These are phyloP conservation scores for Pachyseris speciosa DNA, from an alignment of 64 coral and sea anemone species.

Conservation along the genomic window DNA sequence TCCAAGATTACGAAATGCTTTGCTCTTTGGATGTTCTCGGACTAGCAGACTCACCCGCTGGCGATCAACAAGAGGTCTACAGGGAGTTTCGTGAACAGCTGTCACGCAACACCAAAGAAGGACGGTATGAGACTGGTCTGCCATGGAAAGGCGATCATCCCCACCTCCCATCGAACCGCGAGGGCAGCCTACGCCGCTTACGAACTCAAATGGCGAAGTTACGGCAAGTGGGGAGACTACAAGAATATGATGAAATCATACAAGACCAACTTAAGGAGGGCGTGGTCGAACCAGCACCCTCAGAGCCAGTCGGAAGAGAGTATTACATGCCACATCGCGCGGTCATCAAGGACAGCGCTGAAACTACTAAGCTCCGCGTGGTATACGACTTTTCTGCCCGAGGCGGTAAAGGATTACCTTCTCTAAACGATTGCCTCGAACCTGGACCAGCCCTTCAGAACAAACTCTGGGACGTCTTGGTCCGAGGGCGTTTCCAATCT, in stretches of 20 bases:
- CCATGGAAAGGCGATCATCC: slow-evolving; percentile 15
- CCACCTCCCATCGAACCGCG: slow-evolving; percentile 16
- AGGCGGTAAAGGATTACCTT: slow-evolving; percentile 4
- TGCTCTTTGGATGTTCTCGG: slow-evolving; percentile 25
- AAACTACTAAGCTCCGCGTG: slow-evolving; percentile 16
- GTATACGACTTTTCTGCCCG: slow-evolving; percentile 45
- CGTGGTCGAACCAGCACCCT: slow-evolving; percentile 31
- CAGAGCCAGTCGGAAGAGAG: neutral
- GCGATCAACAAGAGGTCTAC: slow-evolving; percentile 33
- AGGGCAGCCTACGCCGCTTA: slow-evolving; percentile 39
- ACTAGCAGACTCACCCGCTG: neutral
- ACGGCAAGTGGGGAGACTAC: neutral
- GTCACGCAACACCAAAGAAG: slow-evolving; percentile 9
- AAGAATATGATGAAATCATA: slow-evolving; percentile 44
- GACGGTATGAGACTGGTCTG: slow-evolving; percentile 63
- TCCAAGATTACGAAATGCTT: slow-evolving; percentile 4
- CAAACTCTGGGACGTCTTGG: slow-evolving; percentile 40
- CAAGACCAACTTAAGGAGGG: slow-evolving; percentile 16
- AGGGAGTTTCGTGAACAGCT: slow-evolving; percentile 62
- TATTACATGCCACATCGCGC: slow-evolving; percentile 60
- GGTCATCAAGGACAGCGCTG: slow-evolving; percentile 7
- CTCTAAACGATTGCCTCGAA: slow-evolving; percentile 60
- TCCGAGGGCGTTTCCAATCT: slow-evolving; percentile 19
- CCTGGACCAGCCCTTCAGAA: slow-evolving; percentile 31
- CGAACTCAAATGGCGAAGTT: slow-evolving; percentile 9